A percentile compares a stretch with the other conserved stretches of the same genome.
Conservation (phyloP, 1,140 invertebrate species). For the Sogatella furcifera region DNA sequence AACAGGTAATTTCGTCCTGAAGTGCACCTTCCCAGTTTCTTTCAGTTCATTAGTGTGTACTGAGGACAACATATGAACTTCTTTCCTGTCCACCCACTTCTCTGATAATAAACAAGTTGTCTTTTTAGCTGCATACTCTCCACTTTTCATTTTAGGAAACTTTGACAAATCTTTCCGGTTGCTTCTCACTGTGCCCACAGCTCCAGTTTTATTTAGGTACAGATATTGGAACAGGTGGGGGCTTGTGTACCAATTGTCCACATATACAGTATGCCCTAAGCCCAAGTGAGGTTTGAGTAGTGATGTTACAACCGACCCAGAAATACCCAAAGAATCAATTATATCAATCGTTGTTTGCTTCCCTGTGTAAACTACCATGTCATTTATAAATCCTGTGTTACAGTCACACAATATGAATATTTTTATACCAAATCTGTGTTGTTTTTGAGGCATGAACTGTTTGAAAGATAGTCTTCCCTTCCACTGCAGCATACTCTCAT, state of each 20-base stretch:
- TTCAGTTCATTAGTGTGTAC: no score
- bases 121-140: background rate
- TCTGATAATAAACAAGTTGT: background rate
- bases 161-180: conserved; percentile 19
- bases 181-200: conserved; percentile 27
- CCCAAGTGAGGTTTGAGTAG: conserved; percentile 23
- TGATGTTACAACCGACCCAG: conserved; percentile 28
- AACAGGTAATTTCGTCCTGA: no score
- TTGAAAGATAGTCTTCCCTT: conserved; percentile 28
- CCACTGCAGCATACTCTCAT: conserved; percentile 27
- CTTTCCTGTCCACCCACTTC: conserved; percentile 23
- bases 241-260: conserved; percentile 33
- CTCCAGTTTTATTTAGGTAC: conserved; percentile 25
- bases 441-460: conserved; percentile 29
- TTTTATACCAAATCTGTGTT: conserved; percentile 28
- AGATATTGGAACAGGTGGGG: conserved; percentile 26
- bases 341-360: conserved; percentile 13
- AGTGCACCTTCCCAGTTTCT: no score
- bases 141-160: background rate
- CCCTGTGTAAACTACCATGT: conserved; percentile 27
- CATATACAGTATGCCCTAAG: conserved; percentile 28
- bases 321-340: conserved; percentile 21
- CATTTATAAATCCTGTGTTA: conserved; percentile 24
- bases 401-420: conserved; percentile 25
- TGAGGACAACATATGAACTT: background rate